These are phyloP conservation scores for Corythaeola cristata DNA, from an alignment of 2,113 vertebrate genomes.

Conservation along the genomic window DNA sequence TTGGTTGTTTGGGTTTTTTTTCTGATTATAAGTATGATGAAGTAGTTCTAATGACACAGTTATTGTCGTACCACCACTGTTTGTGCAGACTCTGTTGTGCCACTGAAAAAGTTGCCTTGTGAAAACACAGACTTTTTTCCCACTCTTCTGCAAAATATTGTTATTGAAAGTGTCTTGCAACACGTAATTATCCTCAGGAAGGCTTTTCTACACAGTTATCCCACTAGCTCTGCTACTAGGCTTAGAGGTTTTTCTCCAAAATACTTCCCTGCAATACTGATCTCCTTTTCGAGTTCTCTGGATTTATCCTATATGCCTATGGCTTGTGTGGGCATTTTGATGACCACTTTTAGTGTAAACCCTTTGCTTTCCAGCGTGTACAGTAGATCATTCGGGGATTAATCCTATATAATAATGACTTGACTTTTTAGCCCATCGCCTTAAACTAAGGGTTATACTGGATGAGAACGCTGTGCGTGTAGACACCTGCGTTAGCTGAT, in stretches of 20 bases:
- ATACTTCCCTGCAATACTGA: background rate
- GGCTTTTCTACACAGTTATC: background rate
- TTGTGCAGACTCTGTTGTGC: background rate
- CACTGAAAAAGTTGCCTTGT: background rate
- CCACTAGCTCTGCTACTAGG: background rate
- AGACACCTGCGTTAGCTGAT: background rate
- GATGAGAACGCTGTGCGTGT: rapidly evolving
- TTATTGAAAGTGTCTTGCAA: background rate
- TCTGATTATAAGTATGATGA: background rate
- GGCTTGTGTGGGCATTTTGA: background rate
- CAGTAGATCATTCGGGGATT: background rate
- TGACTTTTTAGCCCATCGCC: background rate
- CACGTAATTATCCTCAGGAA: background rate
- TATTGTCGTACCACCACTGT: background rate
- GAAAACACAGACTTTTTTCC: background rate
- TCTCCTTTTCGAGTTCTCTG: background rate
- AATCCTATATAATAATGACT: background rate
- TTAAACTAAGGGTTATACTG: background rate
- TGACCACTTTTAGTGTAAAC: background rate
- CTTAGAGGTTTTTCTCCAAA: background rate
- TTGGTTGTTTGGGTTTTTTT: background rate
- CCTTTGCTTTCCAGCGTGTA: background rate
- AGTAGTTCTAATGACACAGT: background rate
- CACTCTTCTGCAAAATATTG: background rate
- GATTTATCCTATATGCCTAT: background rate